Conservation (phyloP, 2,797 vertebrate genomes). For the Sebastes miniatus region DNA sequence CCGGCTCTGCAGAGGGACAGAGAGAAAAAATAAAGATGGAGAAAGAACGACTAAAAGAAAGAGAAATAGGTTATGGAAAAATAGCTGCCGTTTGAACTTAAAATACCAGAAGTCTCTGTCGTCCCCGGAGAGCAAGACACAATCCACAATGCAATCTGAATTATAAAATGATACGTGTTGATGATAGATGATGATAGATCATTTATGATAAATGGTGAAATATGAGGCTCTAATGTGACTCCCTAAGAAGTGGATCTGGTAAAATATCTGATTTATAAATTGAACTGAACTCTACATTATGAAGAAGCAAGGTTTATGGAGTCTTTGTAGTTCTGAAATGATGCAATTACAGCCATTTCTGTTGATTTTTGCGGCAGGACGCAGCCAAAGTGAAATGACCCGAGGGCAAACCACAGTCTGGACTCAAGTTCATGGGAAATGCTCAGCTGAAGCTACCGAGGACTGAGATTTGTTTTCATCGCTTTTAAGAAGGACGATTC, state of each 20-base stretch:
- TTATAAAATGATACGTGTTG: not conserved
- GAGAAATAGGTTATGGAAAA: not conserved
- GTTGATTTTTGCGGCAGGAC: constrained; percentile 26
- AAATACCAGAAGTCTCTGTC: not conserved
- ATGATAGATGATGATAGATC: constrained; percentile 11
- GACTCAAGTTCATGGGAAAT: constrained; percentile 35
- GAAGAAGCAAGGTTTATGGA: constrained; percentile 18
- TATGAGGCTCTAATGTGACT: constrained; percentile 11
- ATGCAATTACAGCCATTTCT: constrained; percentile 22
- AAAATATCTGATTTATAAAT: constrained; percentile 1
- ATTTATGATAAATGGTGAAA: constrained; percentile 16
- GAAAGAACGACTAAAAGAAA: not conserved
- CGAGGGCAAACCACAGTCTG: constrained; percentile 53
- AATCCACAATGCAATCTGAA: not conserved
- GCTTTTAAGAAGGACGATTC: not conserved
- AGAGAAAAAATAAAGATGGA: not conserved
- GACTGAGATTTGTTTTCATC: constrained; percentile 1
- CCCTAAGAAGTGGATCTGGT: constrained; percentile 17
- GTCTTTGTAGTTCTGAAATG: constrained; percentile 51
- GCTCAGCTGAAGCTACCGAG: not conserved
- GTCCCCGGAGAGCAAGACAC: not conserved
- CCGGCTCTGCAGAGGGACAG: constrained; percentile 86
- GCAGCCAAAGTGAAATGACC: constrained; percentile 40
- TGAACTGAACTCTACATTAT: constrained; percentile 17
- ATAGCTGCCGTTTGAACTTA: not conserved